A percentile compares a stretch with the other conserved stretches of the same genome.
Conservation (phyloP, 2,888 invertebrate genomes). For the Nasonovia ribisnigri region DNA sequence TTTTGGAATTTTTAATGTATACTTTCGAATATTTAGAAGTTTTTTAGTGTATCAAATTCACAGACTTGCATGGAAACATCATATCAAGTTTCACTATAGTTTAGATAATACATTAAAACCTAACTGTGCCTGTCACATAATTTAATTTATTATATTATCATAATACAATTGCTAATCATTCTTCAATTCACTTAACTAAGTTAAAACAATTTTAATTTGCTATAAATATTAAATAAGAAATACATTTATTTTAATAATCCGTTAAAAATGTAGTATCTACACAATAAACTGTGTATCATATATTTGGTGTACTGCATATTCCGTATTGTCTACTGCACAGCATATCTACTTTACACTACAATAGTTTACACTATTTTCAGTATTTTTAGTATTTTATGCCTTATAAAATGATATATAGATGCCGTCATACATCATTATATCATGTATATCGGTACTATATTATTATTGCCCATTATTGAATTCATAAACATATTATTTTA, state of each 20-base stretch:
- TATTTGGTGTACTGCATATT: too few species aligned
- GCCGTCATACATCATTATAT: background rate
- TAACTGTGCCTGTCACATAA: background rate
- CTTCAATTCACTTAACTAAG: background rate
- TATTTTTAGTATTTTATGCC: background rate
- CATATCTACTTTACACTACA: background rate
- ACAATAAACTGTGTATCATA: background rate
- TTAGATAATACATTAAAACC: background rate
- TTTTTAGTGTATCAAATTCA: background rate
- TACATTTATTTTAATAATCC: background rate
- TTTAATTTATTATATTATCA: background rate
- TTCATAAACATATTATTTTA: background rate
- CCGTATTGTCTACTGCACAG: background rate
- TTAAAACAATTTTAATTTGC: background rate
- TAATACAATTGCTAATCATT: background rate
- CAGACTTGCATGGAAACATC: background rate
- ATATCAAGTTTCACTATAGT: background rate
- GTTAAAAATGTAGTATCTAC: background rate
- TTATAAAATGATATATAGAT: background rate
- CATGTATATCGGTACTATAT: background rate
- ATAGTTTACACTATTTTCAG: too few species aligned
- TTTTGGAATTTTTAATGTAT: background rate
- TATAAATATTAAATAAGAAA: background rate
- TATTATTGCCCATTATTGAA: background rate
- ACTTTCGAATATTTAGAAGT: background rate